Percentiles rank a stretch among this genome's conserved stretches.
These are phyloP conservation scores for Hypotaenidia okinawae DNA, from an alignment of 2,797 vertebrate species.

Conservation along the genomic window DNA sequence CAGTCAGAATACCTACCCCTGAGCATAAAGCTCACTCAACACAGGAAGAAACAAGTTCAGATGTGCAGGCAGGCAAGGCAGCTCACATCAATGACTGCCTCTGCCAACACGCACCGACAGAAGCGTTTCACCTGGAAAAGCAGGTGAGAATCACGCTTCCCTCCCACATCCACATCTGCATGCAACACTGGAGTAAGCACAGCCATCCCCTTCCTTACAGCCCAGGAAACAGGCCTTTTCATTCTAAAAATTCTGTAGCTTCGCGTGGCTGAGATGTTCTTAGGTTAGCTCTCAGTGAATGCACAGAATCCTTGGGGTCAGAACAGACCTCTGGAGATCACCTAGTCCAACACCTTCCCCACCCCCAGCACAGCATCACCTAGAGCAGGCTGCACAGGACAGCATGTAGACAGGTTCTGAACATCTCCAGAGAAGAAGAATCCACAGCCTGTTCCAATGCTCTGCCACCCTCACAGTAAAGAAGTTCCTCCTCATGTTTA, in stretches of 20 bases:
- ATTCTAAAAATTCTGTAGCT: neutral
- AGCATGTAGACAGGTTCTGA: no score
- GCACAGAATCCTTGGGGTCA: no score
- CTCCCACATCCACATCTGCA: neutral
- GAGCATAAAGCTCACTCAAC: neutral
- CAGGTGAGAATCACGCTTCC: neutral
- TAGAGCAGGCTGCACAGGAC: no score
- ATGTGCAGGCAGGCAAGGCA: neutral
- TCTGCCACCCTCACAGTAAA: no score
- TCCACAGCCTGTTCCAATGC: neutral
- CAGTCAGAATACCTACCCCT: neutral
- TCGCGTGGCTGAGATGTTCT: neutral
- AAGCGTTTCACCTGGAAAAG: neutral
- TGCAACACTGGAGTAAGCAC: neutral
- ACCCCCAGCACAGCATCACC: no score
- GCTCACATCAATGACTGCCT: accelerated
- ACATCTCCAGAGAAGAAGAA: no score
- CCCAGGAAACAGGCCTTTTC: neutral
- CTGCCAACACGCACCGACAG: neutral
- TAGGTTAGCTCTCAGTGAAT: neutral
- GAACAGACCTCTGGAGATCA: no score
- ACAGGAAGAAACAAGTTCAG: neutral
- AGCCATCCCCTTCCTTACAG: neutral
- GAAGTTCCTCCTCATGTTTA: no score
- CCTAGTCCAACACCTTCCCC: no score